Evolutionary conservation across 2,888 invertebrate species (phyloP).

Genomic region (Cantharis rufa): DNA sequence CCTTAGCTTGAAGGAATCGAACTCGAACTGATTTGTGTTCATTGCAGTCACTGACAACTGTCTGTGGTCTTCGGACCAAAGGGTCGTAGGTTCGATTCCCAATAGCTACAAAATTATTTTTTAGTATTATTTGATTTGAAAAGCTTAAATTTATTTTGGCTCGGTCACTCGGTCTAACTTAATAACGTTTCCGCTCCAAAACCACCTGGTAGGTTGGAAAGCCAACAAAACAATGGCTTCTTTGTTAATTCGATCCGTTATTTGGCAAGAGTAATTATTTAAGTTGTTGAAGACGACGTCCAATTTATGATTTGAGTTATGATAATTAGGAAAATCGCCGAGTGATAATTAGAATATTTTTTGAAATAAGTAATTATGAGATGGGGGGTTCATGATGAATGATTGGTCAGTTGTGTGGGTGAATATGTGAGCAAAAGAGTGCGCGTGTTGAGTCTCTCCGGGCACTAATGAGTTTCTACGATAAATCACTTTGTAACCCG

Average conservation of each 20-base stretch:
- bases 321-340: background rate
- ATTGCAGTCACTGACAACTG: too few species aligned
- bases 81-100: too few species aligned
- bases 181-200: background rate
- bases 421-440: constrained; percentile 35
- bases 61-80: too few species aligned
- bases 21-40: too few species aligned
- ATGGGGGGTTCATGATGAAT: constrained; percentile 40
- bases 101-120: too few species aligned
- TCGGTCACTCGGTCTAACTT: too few species aligned
- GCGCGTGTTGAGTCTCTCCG: constrained; percentile 45
- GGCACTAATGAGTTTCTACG: constrained; percentile 51
- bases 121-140: too few species aligned
- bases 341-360: constrained; percentile 8
- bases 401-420: constrained; percentile 35
- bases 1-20: too few species aligned
- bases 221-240: background rate
- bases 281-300: background rate
- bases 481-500: constrained; percentile 47
- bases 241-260: background rate
- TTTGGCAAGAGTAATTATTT: background rate
- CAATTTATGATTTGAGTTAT: constrained; percentile 2
- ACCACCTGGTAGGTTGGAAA: background rate
- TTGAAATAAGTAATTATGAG: constrained; percentile 37
- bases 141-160: too few species aligned